Conservation (phyloP, 1,140 invertebrate genomes). For the Sycobia sp. region DNA sequence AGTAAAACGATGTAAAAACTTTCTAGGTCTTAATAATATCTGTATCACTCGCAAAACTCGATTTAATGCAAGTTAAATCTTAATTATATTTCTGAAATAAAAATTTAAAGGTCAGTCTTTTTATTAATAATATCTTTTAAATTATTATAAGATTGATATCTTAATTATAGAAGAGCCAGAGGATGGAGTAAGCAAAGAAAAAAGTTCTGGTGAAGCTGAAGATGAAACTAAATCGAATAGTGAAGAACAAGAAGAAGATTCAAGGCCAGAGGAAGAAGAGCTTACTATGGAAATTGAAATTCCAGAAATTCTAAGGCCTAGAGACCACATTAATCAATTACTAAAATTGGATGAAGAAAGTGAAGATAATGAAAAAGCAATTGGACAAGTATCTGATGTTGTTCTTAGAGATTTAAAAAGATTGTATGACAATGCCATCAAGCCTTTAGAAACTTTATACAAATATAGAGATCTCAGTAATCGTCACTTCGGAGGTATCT, state of each 20-base stretch:
- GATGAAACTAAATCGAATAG: constrained; percentile 25
- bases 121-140: no score
- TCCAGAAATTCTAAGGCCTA: constrained; percentile 75
- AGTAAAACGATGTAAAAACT: no score
- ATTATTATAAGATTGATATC: no score
- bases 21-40: no score
- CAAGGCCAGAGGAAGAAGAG: constrained; percentile 63
- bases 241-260: not conserved
- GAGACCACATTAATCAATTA: constrained; percentile 81
- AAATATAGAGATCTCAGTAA: constrained; percentile 93
- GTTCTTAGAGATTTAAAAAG: constrained; percentile 85
- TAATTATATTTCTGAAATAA: no score
- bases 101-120: no score
- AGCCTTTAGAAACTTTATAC: constrained; percentile 86
- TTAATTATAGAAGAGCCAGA: no score
- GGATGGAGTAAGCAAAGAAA: not conserved
- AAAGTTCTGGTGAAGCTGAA: constrained; percentile 33
- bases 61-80: no score
- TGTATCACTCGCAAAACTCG: no score
- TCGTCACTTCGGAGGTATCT: constrained; percentile 79
- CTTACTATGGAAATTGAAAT: constrained; percentile 73
- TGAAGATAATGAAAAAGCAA: constrained; percentile 71
- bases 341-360: constrained; percentile 80
- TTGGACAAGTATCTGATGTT: constrained; percentile 75
- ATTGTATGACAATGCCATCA: constrained; percentile 86